Percentiles rank a stretch among this genome's conserved stretches.
phyloP scores from a whole-genome alignment of 2,888 invertebrate species.

The Lacanobia wlatinum region DNA sequence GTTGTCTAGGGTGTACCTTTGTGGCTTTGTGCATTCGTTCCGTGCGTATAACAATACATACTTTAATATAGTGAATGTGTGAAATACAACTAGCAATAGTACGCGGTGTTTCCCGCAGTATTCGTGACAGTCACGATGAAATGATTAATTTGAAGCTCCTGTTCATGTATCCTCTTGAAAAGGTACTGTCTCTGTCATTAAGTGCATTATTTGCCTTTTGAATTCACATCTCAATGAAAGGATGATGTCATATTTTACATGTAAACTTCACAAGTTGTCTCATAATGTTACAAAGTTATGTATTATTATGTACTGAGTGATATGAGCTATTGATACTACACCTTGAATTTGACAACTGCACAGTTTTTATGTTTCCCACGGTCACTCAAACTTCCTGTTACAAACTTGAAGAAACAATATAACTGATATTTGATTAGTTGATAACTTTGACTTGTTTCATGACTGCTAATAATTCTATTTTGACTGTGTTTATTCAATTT shows the following conservation, averaged over 20 bases:
- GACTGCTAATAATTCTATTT: background rate
- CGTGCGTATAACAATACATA: slow-evolving; percentile 60
- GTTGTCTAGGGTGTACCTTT: slow-evolving; percentile 57
- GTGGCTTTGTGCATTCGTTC: slow-evolving; percentile 69
- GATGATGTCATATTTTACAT: slow-evolving; percentile 60
- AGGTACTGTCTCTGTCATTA: slow-evolving; percentile 23
- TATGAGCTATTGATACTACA: slow-evolving; percentile 35
- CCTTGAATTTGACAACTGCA: slow-evolving; percentile 40
- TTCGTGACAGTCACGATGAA: slow-evolving; percentile 5
- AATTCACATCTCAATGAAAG: slow-evolving; percentile 55
- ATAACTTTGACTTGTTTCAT: slow-evolving; percentile 10
- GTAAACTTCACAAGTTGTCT: slow-evolving; percentile 44
- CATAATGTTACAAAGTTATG: slow-evolving; percentile 43
- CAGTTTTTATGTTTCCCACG: slow-evolving; percentile 23
- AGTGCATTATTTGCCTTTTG: slow-evolving; percentile 50
- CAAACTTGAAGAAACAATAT: slow-evolving; percentile 43
- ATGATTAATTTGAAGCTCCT: slow-evolving; percentile 3
- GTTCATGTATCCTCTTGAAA: slow-evolving; percentile 23
- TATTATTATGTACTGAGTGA: slow-evolving; percentile 25
- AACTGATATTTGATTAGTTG: slow-evolving; percentile 24
- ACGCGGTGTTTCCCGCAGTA: slow-evolving; percentile 34
- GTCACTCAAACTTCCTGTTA: slow-evolving; percentile 48
- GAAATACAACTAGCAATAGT: slow-evolving; percentile 48
- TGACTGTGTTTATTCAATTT: background rate
- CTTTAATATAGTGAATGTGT: slow-evolving; percentile 50